A percentile compares a stretch with the other conserved stretches of the same genome.
These are phyloP conservation scores for Meandrina meandrites DNA, from an alignment of 92 coral and sea anemone species.

Conservation along the genomic window DNA sequence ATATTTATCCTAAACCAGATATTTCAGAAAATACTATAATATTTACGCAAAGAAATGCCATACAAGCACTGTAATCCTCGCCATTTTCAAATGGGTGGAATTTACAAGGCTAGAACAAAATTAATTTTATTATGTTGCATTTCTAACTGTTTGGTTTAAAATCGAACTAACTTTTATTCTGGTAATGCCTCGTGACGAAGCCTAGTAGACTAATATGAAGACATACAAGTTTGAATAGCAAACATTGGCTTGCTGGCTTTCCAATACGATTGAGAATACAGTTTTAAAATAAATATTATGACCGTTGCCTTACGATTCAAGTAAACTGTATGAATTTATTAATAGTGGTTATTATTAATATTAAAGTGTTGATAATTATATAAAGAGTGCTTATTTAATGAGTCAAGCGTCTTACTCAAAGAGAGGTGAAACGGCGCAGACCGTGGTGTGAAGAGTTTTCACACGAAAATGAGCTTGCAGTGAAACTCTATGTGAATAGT, in stretches of 20 bases:
- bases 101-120: neutral
- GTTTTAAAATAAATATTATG: neutral
- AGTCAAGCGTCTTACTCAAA: neutral
- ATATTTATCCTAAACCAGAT: too few relatives aligned
- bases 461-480: too few relatives aligned
- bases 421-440: neutral
- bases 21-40: too few relatives aligned
- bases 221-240: neutral
- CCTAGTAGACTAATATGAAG: neutral
- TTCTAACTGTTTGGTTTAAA: neutral
- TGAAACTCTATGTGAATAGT: too few relatives aligned
- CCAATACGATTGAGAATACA: neutral
- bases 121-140: neutral
- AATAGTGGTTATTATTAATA: neutral
- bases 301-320: neutral
- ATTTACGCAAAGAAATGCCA: too few relatives aligned
- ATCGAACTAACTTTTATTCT: neutral
- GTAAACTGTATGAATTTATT: neutral
- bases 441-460: neutral
- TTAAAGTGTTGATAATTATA: constrained; percentile 1
- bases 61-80: neutral
- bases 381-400: neutral
- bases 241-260: neutral
- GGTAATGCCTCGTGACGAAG: neutral
- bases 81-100: neutral